Evolutionary conservation across 1,140 invertebrate species (phyloP).

Genomic region (Drosophila murphyi): DNA sequence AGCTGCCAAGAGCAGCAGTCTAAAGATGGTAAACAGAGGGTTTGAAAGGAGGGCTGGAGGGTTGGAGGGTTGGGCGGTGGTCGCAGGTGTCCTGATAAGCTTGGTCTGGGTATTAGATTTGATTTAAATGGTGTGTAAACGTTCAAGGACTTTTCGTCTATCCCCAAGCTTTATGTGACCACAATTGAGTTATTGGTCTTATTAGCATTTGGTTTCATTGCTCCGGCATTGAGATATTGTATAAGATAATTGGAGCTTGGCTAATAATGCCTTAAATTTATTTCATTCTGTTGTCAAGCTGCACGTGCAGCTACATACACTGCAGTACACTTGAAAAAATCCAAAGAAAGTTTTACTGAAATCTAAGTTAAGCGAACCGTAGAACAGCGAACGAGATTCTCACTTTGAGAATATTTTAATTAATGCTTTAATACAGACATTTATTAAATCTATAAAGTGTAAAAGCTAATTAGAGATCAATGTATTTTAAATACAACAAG

Average conservation of each 20-base stretch:
- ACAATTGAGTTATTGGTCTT: constrained; percentile 74
- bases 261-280: constrained; percentile 33
- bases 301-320: too few relatives aligned
- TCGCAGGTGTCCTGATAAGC: constrained; percentile 32
- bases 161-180: constrained; percentile 43
- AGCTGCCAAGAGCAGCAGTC: not conserved
- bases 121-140: constrained; percentile 79
- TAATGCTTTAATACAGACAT: too few relatives aligned
- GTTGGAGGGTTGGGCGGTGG: too few relatives aligned
- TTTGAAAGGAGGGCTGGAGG: too few relatives aligned
- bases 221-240: not conserved
- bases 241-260: constrained; percentile 10
- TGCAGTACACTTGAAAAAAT: too few relatives aligned
- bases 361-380: too few relatives aligned
- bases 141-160: constrained; percentile 65
- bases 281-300: not conserved
- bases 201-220: constrained; percentile 44
- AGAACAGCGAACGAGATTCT: too few relatives aligned
- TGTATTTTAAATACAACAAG: too few relatives aligned
- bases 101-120: constrained; percentile 62
- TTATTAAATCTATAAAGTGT: too few relatives aligned
- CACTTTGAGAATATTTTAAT: too few relatives aligned
- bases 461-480: too few relatives aligned
- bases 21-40: not conserved
- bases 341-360: too few relatives aligned